Evolutionary conservation across 2,797 vertebrate species (phyloP), one percentile per base, ranked within the genome.

Genomic region (Cyclura pinguis): DNA sequence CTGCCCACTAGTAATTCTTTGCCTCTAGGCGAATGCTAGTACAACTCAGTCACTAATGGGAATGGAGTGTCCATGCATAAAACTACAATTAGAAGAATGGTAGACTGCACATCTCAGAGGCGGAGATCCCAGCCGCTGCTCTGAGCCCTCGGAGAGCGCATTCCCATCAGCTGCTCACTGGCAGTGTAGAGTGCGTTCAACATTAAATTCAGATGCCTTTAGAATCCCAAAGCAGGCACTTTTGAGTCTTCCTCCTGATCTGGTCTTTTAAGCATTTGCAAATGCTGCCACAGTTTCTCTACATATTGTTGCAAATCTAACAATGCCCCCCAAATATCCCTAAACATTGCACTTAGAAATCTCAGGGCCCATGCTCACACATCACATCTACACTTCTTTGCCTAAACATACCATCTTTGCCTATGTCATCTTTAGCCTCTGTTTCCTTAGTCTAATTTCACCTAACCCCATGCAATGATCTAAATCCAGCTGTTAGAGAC

Each of bases 1-100:
- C 95, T 95, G 94, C 95, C 96, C 96, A 95, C 93, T 94, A 92
- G 93, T 94, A 93, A 95, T 94, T 94, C 90, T 95, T 95, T 95
- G 95, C 96, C 96, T 96, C 92, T 6, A 35, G 96, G 94, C 94
- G 86, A 94, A 94, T 83, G 88, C 93, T 94, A 94, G 93, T 93
- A 92, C 91, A 91, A 85, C 91, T 94, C 94, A 93, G 91, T 88
- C 94, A 89, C 94, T 96, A 95, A 96, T 93, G 94, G 93, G 93
- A 95, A 96, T 77, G 92, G 94, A 95, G 83, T 82, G 88, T 0
- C 84, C 92, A 93, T 93, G 92, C 94, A 95, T 94, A 94, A 95
- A 96, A 94, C 95, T 86, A 92, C 93, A 94, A 96, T 95, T 96
- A 96, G 95, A 93, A 88, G 88, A 96, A 93, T 92, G 94, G 93